Conservation (phyloP, 2,797 vertebrate species). For the Manis javanica region DNA sequence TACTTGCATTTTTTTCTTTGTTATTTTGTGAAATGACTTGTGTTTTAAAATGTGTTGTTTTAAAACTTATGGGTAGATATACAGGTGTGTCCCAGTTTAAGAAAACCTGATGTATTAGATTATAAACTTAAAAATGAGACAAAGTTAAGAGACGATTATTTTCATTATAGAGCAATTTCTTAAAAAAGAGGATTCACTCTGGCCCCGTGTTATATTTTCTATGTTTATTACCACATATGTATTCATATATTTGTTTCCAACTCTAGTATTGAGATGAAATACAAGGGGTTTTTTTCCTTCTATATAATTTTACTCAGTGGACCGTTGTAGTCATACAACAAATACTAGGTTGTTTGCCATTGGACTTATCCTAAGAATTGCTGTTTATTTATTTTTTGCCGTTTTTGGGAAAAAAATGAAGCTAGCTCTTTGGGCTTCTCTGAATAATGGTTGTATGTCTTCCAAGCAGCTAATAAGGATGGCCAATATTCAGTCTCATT, state of each 20-base stretch:
- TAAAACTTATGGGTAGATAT: slow-evolving; percentile 24
- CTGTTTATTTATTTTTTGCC: not conserved
- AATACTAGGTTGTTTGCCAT: not conserved
- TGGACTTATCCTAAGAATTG: slow-evolving; percentile 2
- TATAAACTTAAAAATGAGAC: slow-evolving; percentile 43
- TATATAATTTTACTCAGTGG: not conserved
- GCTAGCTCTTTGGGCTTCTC: not conserved
- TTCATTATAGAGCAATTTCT: slow-evolving; percentile 54
- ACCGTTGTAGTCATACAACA: not conserved
- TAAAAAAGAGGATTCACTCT: not conserved
- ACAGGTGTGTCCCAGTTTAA: slow-evolving; percentile 2
- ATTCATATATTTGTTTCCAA: slow-evolving; percentile 21
- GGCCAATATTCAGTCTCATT: not conserved
- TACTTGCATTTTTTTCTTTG: slow-evolving; percentile 21
- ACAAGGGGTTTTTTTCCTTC: not conserved
- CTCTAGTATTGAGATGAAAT: slow-evolving; percentile 33
- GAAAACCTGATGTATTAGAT: slow-evolving; percentile 40
- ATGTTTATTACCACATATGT: not conserved
- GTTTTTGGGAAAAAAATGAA: slow-evolving; percentile 34
- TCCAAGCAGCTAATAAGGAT: not conserved
- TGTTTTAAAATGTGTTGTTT: slow-evolving; percentile 12
- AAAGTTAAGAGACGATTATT: not conserved
- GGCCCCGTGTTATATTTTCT: not conserved
- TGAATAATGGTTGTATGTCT: slow-evolving; percentile 14
- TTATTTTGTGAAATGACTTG: slow-evolving; percentile 64